Base-by-base conservation (phyloP, 1,140 invertebrate species). In the Anoplophora glabripennis region DNA sequence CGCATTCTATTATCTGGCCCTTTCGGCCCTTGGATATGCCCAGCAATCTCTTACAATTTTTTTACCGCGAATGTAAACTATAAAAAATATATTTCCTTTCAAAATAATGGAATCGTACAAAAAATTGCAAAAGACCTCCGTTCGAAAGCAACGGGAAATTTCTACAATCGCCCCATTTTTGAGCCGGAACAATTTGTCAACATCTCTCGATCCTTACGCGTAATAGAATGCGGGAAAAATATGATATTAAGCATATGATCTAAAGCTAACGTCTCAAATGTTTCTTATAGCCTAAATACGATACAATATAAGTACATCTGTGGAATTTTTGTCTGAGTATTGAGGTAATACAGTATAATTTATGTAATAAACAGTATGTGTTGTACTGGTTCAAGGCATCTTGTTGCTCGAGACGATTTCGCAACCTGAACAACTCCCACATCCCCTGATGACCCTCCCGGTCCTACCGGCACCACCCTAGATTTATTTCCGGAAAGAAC, bases 361-460 rank as follows among this genome's bases (percentile, higher is more conserved):
- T 63, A 72, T 69, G 70, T 69, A 70, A 64, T 72, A 69, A 69
- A 71, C 67, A 75, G 62, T 70, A 60, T 65, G 60, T 75, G 70
- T 75, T 75, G 74, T 75, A 75, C 74, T 75, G 72, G 73, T 73
- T 74, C 72, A 74, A 75, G 74, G 74, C 74, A 75, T 72, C 74
- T 75, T 75, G 72, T 75, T 75, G 63, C 72, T 65, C 58, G 51
- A 54, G 52, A 41, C 44, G 37, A 34, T 54, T 41, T 44, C 42
- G 21, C 40, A 44, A 54, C 15, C 52, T 54, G 44, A 54, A 54
- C 52, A 33, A 38, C 52, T 47, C 4, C 4, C n/a, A 4, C 18
- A 14, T 3, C 18, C n/a, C 4, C n/a, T 11, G n/a, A 47, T 3
- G n/a, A 41, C 33, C n/a, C 11, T 10, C 3, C 15, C 11, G 21